A percentile compares a stretch with the other conserved stretches of the same genome.
Conservation (phyloP, 2,888 invertebrate genomes). For the Sarcophaga carnaria region DNA sequence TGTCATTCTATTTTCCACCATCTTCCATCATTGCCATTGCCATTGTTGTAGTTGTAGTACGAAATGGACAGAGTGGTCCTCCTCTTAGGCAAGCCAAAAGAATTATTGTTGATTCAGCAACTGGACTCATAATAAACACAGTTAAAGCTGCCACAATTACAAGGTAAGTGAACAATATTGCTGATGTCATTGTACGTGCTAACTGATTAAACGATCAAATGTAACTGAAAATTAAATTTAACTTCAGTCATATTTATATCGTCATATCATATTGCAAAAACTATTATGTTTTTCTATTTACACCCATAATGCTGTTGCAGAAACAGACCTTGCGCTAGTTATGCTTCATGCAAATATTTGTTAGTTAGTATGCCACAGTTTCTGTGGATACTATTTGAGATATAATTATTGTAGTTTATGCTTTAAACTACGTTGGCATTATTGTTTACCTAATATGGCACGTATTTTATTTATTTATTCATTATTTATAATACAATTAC, state of each 20-base stretch:
- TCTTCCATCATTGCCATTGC: conserved; percentile 21
- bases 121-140: conserved; percentile 55
- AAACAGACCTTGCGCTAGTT: neutral
- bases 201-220: neutral
- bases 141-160: conserved; percentile 55
- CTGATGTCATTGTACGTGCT: conserved; percentile 35
- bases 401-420: too few relatives aligned
- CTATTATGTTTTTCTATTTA: neutral
- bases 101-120: conserved; percentile 64
- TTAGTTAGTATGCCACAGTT: too few relatives aligned
- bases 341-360: neutral
- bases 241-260: neutral
- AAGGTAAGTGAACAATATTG: conserved; percentile 39
- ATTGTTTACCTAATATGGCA: too few relatives aligned
- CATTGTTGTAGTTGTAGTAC: conserved; percentile 63
- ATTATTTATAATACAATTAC: too few relatives aligned
- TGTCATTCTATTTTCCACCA: too few relatives aligned
- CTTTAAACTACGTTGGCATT: too few relatives aligned
- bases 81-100: conserved; percentile 52
- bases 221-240: neutral
- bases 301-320: neutral
- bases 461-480: too few relatives aligned
- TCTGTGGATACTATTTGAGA: too few relatives aligned
- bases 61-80: conserved; percentile 65
- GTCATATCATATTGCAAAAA: neutral